These are phyloP conservation scores for Scylla paramamosain DNA, from an alignment of 1,140 invertebrate genomes.

Conservation along the genomic window DNA sequence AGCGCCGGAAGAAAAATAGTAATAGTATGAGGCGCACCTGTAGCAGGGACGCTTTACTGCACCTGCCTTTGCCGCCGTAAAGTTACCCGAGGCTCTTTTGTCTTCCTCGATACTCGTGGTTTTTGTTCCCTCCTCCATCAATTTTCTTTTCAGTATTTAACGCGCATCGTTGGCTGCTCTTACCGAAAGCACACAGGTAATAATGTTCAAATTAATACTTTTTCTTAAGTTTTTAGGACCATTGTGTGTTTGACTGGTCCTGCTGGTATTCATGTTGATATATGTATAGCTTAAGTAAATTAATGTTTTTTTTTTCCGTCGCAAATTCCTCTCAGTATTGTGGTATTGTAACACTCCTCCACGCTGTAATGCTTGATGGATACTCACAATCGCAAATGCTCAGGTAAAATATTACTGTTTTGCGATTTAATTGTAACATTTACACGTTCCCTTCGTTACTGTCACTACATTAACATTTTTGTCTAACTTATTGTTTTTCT, in stretches of 20 bases:
- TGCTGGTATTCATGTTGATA: no score
- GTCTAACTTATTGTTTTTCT: not conserved
- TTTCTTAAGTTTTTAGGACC: not conserved
- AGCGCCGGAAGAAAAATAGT: constrained; percentile 25
- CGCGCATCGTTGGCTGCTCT: not conserved
- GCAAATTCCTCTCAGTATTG: no score
- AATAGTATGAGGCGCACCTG: not conserved
- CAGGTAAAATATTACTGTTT: no score
- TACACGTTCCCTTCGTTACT: no score
- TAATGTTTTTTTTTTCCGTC: no score
- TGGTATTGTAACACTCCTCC: no score
- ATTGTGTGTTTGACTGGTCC: no score
- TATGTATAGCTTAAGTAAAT: no score
- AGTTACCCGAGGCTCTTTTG: not conserved
- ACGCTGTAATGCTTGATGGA: no score
- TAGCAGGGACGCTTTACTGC: not conserved
- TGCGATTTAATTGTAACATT: no score
- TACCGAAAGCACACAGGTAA: not conserved
- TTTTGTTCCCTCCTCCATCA: not conserved
- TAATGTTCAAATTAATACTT: not conserved
- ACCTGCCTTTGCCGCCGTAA: not conserved
- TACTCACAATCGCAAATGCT: no score
- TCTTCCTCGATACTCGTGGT: not conserved
- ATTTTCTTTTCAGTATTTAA: not conserved
- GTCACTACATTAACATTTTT: no score